These are phyloP conservation scores for Adrianichthys oophorus DNA, from an alignment of 2,797 vertebrate species.

Conservation along the genomic window DNA sequence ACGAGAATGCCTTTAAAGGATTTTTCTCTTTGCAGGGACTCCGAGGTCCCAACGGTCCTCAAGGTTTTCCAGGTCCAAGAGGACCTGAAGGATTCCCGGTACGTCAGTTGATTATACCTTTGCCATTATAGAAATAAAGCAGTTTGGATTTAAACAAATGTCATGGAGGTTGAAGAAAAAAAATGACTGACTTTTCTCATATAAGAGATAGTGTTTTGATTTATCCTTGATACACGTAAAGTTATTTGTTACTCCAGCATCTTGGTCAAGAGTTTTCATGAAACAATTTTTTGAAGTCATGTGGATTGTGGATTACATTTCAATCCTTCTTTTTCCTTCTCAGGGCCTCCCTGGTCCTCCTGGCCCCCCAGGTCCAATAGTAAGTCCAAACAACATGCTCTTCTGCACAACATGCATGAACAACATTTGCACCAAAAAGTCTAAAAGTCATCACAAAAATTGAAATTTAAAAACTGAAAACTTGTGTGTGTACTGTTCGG, in stretches of 20 bases:
- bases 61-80: constrained; percentile 57
- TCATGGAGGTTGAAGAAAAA: no score
- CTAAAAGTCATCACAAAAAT: no score
- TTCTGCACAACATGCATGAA: neutral
- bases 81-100: constrained; percentile 73
- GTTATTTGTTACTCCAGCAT: no score
- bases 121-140: no score
- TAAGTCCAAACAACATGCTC: constrained; percentile 66
- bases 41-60: constrained; percentile 54
- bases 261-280: neutral
- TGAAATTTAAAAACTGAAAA: no score
- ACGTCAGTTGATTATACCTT: constrained; percentile 30
- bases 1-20: neutral
- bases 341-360: constrained; percentile 85
- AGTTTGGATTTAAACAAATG: no score
- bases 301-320: neutral
- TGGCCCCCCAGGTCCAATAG: constrained; percentile 84
- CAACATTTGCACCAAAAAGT: neutral
- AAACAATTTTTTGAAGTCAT: neutral
- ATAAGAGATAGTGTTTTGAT: no score
- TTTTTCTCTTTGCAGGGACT: constrained; percentile 61
- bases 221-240: no score
- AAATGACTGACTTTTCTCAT: no score
- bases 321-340: constrained; percentile 7
- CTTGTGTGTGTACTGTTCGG: no score